phyloP scores from a whole-genome alignment of 2,888 invertebrate genomes.

The Cephalotes varians region DNA sequence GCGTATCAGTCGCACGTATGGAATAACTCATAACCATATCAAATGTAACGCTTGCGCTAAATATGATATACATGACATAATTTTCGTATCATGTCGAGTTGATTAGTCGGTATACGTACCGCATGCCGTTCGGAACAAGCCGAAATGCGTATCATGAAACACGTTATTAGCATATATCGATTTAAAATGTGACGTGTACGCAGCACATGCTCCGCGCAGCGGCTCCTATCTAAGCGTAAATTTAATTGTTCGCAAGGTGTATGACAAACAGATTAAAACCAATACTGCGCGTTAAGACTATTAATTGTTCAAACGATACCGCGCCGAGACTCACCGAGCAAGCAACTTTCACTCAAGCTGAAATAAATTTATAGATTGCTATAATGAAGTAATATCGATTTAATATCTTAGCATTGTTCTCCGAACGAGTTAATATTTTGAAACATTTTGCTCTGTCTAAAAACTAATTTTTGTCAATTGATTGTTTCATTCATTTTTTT shows the following conservation, averaged over 20 bases:
- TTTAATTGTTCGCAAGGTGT: conserved; percentile 42
- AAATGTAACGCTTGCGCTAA: conserved; percentile 58
- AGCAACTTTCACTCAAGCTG: conserved; percentile 8
- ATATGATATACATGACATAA: conserved; percentile 68
- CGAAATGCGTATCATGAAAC: conserved; percentile 50
- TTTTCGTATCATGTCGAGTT: conserved; percentile 64
- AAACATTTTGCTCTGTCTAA: neutral
- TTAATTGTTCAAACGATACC: conserved; percentile 31
- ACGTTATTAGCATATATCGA: conserved; percentile 58
- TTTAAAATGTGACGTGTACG: conserved; percentile 61
- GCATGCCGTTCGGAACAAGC: conserved; percentile 42
- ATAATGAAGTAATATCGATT: neutral
- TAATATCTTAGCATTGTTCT: neutral
- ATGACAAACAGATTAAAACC: conserved; percentile 34
- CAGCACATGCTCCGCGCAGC: neutral
- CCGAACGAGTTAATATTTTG: neutral
- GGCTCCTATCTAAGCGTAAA: conserved; percentile 31
- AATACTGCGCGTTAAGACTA: conserved; percentile 18
- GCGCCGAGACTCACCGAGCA: neutral
- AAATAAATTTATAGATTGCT: neutral
- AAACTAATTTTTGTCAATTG: neutral
- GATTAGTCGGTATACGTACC: conserved; percentile 61
- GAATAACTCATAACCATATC: conserved; percentile 72
- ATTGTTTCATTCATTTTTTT: neutral
- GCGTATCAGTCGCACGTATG: conserved; percentile 49